Percentiles rank a stretch among this genome's conserved stretches.
Evolutionary conservation across 1,140 invertebrate genomes (phyloP).

Genomic region (fruit fly (Drosophila melanogaster)): DNA sequence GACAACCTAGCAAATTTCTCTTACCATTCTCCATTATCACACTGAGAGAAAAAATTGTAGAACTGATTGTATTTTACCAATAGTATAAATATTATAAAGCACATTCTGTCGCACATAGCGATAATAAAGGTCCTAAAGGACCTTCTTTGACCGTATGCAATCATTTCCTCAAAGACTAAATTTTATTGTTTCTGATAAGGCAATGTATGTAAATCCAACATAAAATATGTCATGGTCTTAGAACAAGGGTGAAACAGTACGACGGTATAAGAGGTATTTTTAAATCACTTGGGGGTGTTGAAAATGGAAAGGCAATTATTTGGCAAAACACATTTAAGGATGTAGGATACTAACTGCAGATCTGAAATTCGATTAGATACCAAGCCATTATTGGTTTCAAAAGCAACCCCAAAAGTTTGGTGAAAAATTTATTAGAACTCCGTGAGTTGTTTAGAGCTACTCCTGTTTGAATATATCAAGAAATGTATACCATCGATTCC

Average conservation of each 20-base stretch:
- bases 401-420: not conserved
- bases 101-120: too few relatives aligned
- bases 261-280: not conserved
- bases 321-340: too few relatives aligned
- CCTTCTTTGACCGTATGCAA: too few relatives aligned
- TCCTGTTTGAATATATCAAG: not conserved
- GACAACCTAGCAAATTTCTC: conserved; percentile 41
- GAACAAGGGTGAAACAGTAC: not conserved
- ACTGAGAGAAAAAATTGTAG: not conserved
- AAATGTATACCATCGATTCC: not conserved
- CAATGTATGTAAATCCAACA: not conserved
- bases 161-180: too few relatives aligned
- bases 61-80: too few relatives aligned
- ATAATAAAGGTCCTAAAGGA: too few relatives aligned
- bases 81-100: too few relatives aligned
- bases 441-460: not conserved
- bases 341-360: too few relatives aligned
- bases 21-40: conserved; percentile 9
- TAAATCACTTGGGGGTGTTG: not conserved
- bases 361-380: too few relatives aligned
- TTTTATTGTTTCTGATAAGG: not conserved
- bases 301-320: not conserved
- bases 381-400: too few relatives aligned
- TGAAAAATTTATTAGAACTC: not conserved
- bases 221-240: not conserved